A percentile compares a stretch with the other conserved stretches of the same genome.
phyloP scores from a whole-genome alignment of 2,113 vertebrate genomes.

The Lepus americanus region DNA sequence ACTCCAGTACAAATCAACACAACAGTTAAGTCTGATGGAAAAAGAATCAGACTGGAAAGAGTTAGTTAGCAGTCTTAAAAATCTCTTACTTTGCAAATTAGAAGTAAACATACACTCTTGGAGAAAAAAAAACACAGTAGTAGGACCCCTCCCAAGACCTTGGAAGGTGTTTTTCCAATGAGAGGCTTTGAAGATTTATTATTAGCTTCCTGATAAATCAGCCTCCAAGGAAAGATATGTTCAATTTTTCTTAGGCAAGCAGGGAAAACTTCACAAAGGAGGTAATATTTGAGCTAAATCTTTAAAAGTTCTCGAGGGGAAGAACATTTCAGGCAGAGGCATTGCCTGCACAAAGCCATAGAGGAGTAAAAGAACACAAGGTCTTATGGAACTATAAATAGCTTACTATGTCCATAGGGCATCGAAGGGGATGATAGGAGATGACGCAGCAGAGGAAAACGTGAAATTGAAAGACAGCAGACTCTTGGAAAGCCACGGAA shows the following conservation, averaged over 20 bases:
- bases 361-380: not conserved
- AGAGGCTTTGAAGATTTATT: slow-evolving; percentile 51
- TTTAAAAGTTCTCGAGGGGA: slow-evolving; percentile 50
- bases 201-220: slow-evolving; percentile 48
- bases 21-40: not conserved
- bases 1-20: not conserved
- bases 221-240: not conserved
- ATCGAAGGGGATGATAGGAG: not conserved
- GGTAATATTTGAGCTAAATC: slow-evolving; percentile 23
- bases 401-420: not conserved
- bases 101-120: not conserved
- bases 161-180: not conserved
- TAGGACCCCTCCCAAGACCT: not conserved
- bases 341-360: not conserved
- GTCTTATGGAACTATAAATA: not conserved
- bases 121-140: not conserved
- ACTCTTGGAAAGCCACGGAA: slow-evolving; percentile 22
- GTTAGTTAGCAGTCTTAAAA: not conserved
- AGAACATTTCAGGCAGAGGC: not conserved
- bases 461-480: not conserved
- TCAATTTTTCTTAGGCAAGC: slow-evolving; percentile 19
- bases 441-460: not conserved
- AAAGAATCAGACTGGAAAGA: not conserved
- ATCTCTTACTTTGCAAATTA: slow-evolving; percentile 49
- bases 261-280: not conserved